A percentile compares a stretch with the other conserved stretches of the same genome.
These are phyloP conservation scores for Phalacrocorax pelagicus DNA, from an alignment of 2,113 vertebrate genomes.

Conservation along the genomic window DNA sequence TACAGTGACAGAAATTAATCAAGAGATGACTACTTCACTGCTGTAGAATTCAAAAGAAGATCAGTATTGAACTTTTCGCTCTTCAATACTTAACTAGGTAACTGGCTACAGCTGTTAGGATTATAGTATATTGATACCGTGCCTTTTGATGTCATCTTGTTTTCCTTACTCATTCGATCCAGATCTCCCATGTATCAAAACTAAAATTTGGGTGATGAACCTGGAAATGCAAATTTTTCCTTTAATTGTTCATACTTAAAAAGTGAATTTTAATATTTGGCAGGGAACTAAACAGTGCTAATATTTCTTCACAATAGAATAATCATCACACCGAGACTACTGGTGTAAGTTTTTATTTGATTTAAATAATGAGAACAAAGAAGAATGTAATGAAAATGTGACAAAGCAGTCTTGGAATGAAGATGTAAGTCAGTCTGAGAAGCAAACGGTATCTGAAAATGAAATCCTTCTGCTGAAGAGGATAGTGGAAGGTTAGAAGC, in stretches of 20 bases:
- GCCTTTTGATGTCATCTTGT: background rate
- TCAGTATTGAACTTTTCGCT: background rate
- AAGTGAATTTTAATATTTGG: background rate
- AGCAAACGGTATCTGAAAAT: background rate
- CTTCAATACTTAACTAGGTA: background rate
- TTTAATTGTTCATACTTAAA: background rate
- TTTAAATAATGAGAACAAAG: background rate
- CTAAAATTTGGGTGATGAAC: background rate
- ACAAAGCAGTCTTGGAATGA: background rate
- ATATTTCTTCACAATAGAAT: background rate
- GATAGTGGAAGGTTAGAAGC: background rate
- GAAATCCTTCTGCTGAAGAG: background rate
- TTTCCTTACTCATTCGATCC: background rate
- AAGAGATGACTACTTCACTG: background rate
- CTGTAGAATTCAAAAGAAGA: background rate
- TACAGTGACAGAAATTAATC: background rate
- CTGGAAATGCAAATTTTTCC: background rate
- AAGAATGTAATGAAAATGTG: background rate
- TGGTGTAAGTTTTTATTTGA: background rate
- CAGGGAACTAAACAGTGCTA: background rate
- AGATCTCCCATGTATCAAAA: background rate
- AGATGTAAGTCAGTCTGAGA: background rate
- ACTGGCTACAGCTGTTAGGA: background rate
- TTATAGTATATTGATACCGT: background rate
- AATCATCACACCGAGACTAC: background rate